A percentile compares a stretch with the other conserved stretches of the same genome.
Conservation (phyloP, 1,140 invertebrate species). For the Glomeris maerens region DNA sequence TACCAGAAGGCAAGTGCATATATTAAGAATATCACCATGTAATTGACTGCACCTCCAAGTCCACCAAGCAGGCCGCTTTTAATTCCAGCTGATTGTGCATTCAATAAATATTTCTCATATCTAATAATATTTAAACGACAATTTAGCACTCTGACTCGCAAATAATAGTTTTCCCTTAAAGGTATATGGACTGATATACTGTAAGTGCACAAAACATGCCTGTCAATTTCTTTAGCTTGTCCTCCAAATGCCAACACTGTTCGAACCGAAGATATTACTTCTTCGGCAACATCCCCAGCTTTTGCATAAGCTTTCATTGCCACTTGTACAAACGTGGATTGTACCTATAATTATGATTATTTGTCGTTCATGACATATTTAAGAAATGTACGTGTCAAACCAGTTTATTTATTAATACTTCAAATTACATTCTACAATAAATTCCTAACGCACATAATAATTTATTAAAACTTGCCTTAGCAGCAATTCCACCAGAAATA, state of each 20-base stretch:
- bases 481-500: slow-evolving; percentile 20
- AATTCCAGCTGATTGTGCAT: slow-evolving; percentile 48
- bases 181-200: too few species aligned
- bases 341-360: too few species aligned
- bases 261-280: slow-evolving; percentile 55
- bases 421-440: too few species aligned
- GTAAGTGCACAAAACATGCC: slow-evolving; percentile 32
- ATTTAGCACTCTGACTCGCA: too few species aligned
- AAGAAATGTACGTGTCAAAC: too few species aligned
- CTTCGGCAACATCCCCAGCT: slow-evolving; percentile 65
- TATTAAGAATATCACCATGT: slow-evolving; percentile 53
- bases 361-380: too few species aligned
- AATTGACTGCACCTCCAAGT: slow-evolving; percentile 42
- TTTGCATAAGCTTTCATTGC: slow-evolving; percentile 61
- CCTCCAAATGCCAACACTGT: slow-evolving; percentile 72
- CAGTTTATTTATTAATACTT: too few species aligned
- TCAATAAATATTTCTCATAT: slow-evolving; percentile 43
- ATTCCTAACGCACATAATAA: too few species aligned
- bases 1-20: slow-evolving; percentile 75
- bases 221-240: slow-evolving; percentile 49
- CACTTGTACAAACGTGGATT: slow-evolving; percentile 48
- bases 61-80: slow-evolving; percentile 53
- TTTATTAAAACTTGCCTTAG: too few species aligned
- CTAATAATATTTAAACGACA: too few species aligned
- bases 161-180: too few species aligned